Evolutionary conservation across 2,888 invertebrate species (phyloP).

Genomic region (Caenorhabditis sp.): DNA sequence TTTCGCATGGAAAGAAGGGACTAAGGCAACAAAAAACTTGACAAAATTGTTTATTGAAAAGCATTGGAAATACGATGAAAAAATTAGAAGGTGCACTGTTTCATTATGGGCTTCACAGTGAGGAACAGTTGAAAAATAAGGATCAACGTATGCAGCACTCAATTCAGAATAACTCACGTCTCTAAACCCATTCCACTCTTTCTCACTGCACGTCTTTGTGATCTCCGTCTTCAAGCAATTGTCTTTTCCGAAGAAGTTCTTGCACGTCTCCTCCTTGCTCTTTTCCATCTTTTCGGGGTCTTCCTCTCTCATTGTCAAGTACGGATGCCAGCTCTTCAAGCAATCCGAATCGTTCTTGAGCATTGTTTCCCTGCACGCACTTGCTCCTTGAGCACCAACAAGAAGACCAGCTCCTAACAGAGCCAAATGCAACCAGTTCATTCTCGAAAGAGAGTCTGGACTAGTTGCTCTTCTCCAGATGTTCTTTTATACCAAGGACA

Average conservation of each 20-base stretch:
- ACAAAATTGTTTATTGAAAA: no score
- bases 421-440: no score
- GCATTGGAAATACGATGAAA: no score
- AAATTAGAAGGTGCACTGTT: slow-evolving; percentile 16
- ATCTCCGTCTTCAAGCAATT: slow-evolving; percentile 37
- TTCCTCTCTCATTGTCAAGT: slow-evolving; percentile 7
- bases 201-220: slow-evolving; percentile 22
- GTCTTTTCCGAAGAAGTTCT: slow-evolving; percentile 41
- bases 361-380: no score
- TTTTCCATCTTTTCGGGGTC: not conserved
- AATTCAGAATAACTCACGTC: slow-evolving; percentile 41
- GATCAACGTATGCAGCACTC: not conserved
- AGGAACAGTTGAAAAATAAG: slow-evolving; percentile 34
- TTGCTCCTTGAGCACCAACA: no score
- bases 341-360: slow-evolving; percentile 19
- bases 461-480: no score
- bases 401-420: no score
- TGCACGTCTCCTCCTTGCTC: slow-evolving; percentile 23
- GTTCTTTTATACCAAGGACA: no score
- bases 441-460: no score
- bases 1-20: no score
- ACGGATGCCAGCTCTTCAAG: slow-evolving; percentile 35
- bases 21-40: no score
- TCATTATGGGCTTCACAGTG: slow-evolving; percentile 19
- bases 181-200: slow-evolving; percentile 29